These are phyloP conservation scores for Sceloporus tristichus DNA, from an alignment of 2,113 vertebrate species.

Conservation along the genomic window DNA sequence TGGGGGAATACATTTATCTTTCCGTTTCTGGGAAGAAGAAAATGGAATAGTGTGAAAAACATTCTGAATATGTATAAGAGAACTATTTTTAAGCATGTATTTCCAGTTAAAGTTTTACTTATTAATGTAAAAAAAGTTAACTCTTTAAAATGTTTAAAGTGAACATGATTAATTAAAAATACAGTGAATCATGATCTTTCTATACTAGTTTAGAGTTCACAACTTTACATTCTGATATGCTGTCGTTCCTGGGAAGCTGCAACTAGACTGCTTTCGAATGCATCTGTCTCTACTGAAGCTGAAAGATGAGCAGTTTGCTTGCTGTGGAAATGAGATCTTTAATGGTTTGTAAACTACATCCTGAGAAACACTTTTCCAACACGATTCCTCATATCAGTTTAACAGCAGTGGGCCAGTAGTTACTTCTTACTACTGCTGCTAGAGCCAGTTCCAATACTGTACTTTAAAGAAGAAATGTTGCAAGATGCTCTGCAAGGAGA, in stretches of 20 bases:
- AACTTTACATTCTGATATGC: neutral
- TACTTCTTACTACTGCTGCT: neutral
- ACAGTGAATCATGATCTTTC: neutral
- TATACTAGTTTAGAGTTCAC: neutral
- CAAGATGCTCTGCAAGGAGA: neutral
- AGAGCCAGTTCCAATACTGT: neutral
- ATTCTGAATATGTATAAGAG: neutral
- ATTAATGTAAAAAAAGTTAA: neutral
- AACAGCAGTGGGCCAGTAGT: neutral
- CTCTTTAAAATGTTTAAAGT: neutral
- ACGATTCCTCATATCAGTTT: neutral
- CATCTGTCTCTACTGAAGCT: neutral
- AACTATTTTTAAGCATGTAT: constrained; percentile 1
- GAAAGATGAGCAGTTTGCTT: constrained; percentile 5
- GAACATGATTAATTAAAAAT: neutral
- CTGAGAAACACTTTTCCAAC: neutral
- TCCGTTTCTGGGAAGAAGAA: constrained; percentile 3
- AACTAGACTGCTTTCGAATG: neutral
- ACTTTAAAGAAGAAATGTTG: neutral
- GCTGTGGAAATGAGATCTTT: constrained; percentile 6
- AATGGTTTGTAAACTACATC: constrained; percentile 4
- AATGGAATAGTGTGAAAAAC: neutral
- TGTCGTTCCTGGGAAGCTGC: neutral
- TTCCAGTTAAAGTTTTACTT: constrained; percentile 4
- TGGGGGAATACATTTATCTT: constrained; percentile 18